Evolutionary conservation across 2,113 vertebrate genomes (phyloP).

Genomic region (Ramphastos sulfuratus): DNA sequence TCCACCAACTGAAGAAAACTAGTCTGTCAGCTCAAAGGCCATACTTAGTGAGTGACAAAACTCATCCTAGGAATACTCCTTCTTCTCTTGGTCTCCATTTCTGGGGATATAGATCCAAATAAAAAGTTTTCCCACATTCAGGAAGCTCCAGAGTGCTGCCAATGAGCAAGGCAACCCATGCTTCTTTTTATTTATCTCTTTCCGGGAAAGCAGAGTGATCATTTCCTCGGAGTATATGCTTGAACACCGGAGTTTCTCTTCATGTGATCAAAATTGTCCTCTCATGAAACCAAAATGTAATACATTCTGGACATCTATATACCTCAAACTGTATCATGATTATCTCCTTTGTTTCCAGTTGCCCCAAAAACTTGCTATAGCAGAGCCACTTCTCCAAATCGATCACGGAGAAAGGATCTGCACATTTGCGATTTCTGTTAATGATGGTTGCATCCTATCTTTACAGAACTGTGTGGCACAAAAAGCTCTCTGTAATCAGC

Average conservation of each 20-base stretch:
- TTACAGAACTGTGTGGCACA: not conserved
- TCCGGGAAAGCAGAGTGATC: not conserved
- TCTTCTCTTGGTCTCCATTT: not conserved
- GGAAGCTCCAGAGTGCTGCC: not conserved
- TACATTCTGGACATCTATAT: not conserved
- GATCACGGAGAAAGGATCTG: not conserved
- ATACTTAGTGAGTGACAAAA: not conserved
- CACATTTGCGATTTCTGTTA: slow-evolving; percentile 12
- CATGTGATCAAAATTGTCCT: not conserved
- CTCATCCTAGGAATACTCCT: not conserved
- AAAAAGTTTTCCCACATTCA: not conserved
- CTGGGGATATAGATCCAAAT: not conserved
- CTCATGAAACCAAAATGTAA: not conserved
- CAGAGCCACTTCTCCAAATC: not conserved
- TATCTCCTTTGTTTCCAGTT: not conserved
- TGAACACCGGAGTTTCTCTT: not conserved
- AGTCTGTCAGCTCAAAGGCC: not conserved
- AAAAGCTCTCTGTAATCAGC: not conserved
- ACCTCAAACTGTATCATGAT: not conserved
- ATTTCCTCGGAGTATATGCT: not conserved
- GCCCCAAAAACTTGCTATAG: not conserved
- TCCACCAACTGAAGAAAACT: not conserved
- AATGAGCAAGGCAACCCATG: not conserved
- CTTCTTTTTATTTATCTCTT: not conserved
- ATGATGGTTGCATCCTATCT: not conserved